These are phyloP conservation scores for Apodemus sylvaticus DNA, from an alignment of 2,113 vertebrate species.

Conservation along the genomic window DNA sequence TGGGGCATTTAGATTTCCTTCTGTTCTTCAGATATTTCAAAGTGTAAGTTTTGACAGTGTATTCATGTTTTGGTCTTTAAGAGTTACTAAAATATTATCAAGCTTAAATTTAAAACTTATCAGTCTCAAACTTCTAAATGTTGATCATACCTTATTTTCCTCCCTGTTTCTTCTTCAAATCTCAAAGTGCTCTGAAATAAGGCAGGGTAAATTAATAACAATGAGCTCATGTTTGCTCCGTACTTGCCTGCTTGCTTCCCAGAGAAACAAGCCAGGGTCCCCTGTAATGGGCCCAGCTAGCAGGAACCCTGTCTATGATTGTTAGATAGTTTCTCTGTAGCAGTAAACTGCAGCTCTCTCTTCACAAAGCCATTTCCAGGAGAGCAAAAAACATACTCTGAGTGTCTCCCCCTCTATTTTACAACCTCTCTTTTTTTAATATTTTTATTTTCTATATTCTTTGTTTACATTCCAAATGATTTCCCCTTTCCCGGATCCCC, in stretches of 20 bases:
- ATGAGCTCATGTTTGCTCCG: neutral
- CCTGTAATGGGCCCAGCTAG: neutral
- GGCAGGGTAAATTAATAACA: neutral
- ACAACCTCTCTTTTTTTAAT: no score
- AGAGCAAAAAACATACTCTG: neutral
- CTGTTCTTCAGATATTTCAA: neutral
- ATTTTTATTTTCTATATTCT: no score
- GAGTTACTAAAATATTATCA: neutral
- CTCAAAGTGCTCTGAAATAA: conserved; percentile 26
- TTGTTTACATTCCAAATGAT: no score
- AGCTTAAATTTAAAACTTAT: neutral
- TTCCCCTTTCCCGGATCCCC: no score
- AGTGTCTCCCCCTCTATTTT: neutral
- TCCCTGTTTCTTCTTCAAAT: neutral
- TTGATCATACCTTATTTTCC: neutral
- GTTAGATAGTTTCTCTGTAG: neutral
- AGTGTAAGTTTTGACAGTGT: neutral
- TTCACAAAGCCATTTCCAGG: neutral
- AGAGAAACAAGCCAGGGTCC: neutral
- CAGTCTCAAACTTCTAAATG: neutral
- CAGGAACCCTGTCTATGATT: neutral
- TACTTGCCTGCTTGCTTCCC: neutral
- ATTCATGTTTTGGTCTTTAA: neutral
- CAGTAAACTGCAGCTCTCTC: neutral
- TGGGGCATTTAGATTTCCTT: neutral